These are phyloP conservation scores for Sebastes cheni DNA, from an alignment of 2,797 vertebrate genomes.

Conservation along the genomic window DNA sequence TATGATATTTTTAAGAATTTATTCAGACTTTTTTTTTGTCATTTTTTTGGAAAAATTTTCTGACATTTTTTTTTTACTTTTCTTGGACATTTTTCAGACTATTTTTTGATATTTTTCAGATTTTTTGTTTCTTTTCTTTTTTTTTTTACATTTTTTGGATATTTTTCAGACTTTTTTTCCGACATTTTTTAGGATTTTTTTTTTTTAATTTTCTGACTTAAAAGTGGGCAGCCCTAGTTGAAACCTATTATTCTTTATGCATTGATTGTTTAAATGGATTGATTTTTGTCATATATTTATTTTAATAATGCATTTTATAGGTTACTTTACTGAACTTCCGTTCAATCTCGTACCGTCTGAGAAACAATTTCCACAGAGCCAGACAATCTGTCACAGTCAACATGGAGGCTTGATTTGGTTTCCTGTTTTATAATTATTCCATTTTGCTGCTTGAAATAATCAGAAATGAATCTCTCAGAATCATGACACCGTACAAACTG, in stretches of 20 bases:
- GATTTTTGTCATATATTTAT: not conserved
- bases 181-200: no score
- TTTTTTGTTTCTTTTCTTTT: no score
- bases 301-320: not conserved
- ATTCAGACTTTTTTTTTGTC: no score
- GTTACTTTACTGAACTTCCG: not conserved
- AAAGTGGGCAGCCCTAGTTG: no score
- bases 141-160: no score
- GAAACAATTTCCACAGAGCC: constrained; percentile 8
- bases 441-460: not conserved
- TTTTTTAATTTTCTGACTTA: no score
- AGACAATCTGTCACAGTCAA: constrained; percentile 10
- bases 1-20: no score
- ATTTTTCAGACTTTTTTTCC: no score
- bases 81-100: no score
- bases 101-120: no score
- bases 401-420: not conserved
- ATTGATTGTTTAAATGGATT: not conserved
- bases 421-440: constrained; percentile 6
- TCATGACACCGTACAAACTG: not conserved
- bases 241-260: not conserved
- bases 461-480: not conserved
- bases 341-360: not conserved
- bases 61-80: no score
- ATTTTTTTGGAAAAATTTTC: no score